Evolutionary conservation across 2,888 invertebrate genomes (phyloP), one percentile per base, ranked within the genome.

Genomic region (Copidosoma aretas): DNA sequence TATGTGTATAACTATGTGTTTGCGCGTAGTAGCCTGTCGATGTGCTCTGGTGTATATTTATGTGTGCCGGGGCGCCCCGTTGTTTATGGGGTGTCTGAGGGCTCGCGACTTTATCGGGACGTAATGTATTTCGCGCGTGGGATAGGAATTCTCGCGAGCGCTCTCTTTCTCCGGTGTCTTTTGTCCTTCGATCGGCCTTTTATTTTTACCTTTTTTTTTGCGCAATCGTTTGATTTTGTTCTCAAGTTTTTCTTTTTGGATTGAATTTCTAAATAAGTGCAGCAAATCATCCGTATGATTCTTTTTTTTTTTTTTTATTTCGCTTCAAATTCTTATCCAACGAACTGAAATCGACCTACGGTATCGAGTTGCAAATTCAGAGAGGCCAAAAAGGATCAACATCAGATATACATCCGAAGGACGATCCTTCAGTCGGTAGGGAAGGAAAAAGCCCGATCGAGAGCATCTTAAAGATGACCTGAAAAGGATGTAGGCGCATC

Each of bases 401-500:
- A 53, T 51, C 3, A 64, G 52, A 56, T 25, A 17, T 21, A 25
- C 21, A 41, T 15, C 49, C 10, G 60, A 24, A 19, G 24, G 65
- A 32, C 56, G 70, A 56, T 53, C 51, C 67, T 46, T 32, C 72
- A 64, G 72, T 72, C 72, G 72, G 72, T 72, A 72, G 63, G 66
- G 72, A 70, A 72, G 72, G 59, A 17, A 17, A 46, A 46, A 17
- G 17, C 43, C 12, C 32, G 32, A 5, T 46, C 17, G 43, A 46
- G 43, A 46, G 3, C 65, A 46, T 61, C 49, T 58, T 4, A 43
- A 41, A 0, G 12, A 15, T 10, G 10, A 12, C 21, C 21, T 24
- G 10, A 14, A 1, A 52, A 54, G 51, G 60, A 70, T 67, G 43
- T 70, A 60, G 24, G 58, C 17, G 51, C 62, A 65, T 71, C 62